Base-by-base conservation (phyloP, 2,797 vertebrate genomes). In the Tamandua tetradactyla region DNA sequence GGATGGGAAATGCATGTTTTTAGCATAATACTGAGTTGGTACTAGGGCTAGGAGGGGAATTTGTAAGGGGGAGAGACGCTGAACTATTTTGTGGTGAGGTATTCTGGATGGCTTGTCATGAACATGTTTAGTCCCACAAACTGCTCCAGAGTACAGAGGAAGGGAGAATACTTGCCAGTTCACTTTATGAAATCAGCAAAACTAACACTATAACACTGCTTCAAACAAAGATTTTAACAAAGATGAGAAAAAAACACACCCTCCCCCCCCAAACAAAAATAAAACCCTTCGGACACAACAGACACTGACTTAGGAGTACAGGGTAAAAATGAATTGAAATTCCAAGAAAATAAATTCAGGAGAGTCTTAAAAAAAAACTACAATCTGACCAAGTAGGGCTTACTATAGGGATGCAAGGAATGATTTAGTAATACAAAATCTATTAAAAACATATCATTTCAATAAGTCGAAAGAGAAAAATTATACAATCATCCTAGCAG, bases 381-480 rank as follows among this genome's bases (percentile, higher is more conserved):
- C 3, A 47, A 14, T 55, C 40, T 83, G 37, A 88, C 12, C 61
- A 62, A 47, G 17, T n/a, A 82, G 72, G 37, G 11, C 74, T 95
- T 91, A 78, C 30, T 49, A 49, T 62, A 49, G 52, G 32, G 82
- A 91, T 85, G 66, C 52, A 93, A 95, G 47, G 12, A 75, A 71
- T 71, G 11, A 71, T 71, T 89, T 71, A 66, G 79, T 79, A 84
- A 93, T 87, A 93, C 59, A 32, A 95, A 83, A 91, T 44, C 61
- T 83, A 78, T 75, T 74, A 89, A 94, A 92, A 91, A 68, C 44
- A 69, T 2, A 47, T 74, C 18, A 74, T 89, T 94, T 95, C 59
- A 95, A 71, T 75, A 87, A 91, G 40, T 80, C 30, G 71, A 81
- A 68, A 86, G 35, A 78, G 82, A 91, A 83, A 89, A 80, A 88